phyloP scores from a whole-genome alignment of 1,140 invertebrate species.

The Brachionus rubens region DNA sequence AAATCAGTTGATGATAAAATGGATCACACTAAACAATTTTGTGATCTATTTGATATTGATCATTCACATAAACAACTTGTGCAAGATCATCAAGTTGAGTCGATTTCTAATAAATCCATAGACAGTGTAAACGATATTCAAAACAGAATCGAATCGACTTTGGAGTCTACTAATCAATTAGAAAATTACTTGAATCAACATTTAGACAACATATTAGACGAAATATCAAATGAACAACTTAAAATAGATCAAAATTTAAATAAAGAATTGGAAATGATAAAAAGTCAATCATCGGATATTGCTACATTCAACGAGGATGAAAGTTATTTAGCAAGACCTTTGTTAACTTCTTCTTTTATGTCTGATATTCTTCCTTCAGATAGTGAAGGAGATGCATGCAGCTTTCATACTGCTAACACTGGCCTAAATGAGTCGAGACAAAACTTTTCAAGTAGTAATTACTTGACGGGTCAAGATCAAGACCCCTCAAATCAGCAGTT shows the following conservation, averaged over 20 bases:
- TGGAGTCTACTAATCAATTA: neutral
- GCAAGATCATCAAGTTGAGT: too few species aligned
- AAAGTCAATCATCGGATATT: neutral
- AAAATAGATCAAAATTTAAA: neutral
- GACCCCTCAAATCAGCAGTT: neutral
- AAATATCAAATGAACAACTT: neutral
- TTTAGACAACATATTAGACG: neutral
- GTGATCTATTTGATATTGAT: too few species aligned
- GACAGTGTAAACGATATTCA: too few species aligned
- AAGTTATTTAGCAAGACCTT: neutral
- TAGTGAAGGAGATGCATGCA: neutral
- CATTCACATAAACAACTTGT: too few species aligned
- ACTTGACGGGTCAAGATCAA: conserved; percentile 11
- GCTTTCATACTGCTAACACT: neutral
- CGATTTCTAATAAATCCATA: too few species aligned
- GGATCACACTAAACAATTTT: too few species aligned
- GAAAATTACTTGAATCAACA: neutral
- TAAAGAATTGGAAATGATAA: neutral
- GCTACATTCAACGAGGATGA: neutral
- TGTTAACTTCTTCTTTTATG: conserved; percentile 31
- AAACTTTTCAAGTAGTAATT: neutral
- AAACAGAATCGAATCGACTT: neutral
- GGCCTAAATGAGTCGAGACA: neutral
- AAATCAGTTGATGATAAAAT: too few species aligned
- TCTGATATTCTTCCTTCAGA: neutral